Base-by-base conservation (phyloP, 2,797 vertebrate genomes). In the Sebastes steindachneri region DNA sequence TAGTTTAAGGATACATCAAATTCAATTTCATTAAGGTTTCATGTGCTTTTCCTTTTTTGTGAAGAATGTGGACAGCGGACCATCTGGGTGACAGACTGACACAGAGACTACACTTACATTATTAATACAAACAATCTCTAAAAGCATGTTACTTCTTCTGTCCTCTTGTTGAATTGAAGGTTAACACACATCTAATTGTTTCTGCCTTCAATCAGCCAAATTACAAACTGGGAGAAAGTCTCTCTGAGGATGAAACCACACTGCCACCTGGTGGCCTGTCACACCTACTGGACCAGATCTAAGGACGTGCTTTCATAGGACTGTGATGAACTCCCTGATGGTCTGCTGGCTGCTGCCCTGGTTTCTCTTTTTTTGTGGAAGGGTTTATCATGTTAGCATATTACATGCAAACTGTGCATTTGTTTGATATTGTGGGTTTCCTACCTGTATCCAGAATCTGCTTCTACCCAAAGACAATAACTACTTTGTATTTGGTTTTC, bases 91-190 rank as follows among this genome's bases (percentile, higher is more conserved):
- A 58, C 60, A 62, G 48, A 41, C 59, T 73, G n/a, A 53, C 33
- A 53, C 2, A 4, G 19, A 79, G 19, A 31, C 45, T 41, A 6
- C 45, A 37, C 65, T 55, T 68, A 9, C 54, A 73, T 68, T 26
- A 72, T 75, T 45, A n/a, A 68, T 45, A 4, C 26, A 41, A n/a
- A 51, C 29, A 68, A 63, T 23, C 1, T 37, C 8, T 48, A 31
- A 74, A 70, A 66, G 12, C 26, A 63, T 77, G 73, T 9, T 53
- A 60, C 37, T 48, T 31, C 12, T 58, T 69, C 54, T 77, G 26
- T 68, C 41, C 48, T 73, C 23, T 51, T 21, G 4, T 66, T 35
- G 4, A 9, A 9, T 31, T 3, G 4, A 64, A 41, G 31, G 9
- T 37, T 53, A 68, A 41, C 17, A 70, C 29, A 31, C 9, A n/a